Percentiles rank a stretch among this genome's conserved stretches.
phyloP scores from a whole-genome alignment of 2,888 invertebrate species.

The Cabera pusaria region DNA sequence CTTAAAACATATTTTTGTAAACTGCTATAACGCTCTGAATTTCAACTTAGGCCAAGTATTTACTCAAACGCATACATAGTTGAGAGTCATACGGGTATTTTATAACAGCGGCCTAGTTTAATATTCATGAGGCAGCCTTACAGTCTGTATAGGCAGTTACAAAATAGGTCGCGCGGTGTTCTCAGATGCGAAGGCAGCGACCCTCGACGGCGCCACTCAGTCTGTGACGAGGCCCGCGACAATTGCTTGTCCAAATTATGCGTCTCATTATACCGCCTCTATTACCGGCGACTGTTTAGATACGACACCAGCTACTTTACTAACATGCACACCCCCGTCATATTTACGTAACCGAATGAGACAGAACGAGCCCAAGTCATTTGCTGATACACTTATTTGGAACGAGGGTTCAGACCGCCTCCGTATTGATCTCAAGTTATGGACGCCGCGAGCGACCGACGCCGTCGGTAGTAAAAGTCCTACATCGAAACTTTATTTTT shows the following conservation, averaged over 20 bases:
- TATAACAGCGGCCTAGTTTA: slow-evolving; percentile 3
- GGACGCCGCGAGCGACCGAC: slow-evolving; percentile 41
- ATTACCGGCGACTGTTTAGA: slow-evolving; percentile 9
- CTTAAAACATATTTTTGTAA: too few species aligned
- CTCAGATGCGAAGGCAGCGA: slow-evolving; percentile 35
- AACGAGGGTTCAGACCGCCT: slow-evolving; percentile 53
- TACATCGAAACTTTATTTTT: slow-evolving; percentile 29
- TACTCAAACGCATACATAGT: too few species aligned
- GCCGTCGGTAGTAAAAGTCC: slow-evolving; percentile 53
- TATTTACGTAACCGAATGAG: slow-evolving; percentile 24
- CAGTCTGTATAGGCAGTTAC: neutral
- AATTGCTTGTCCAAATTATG: slow-evolving; percentile 26
- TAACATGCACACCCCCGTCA: neutral
- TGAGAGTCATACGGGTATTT: neutral
- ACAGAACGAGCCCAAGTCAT: slow-evolving; percentile 9
- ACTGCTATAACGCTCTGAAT: too few species aligned
- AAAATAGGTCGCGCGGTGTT: slow-evolving; percentile 41
- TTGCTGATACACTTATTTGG: slow-evolving; percentile 30
- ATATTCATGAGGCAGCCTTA: slow-evolving; percentile 7
- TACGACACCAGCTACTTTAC: slow-evolving; percentile 11
- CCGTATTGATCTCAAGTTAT: slow-evolving; percentile 70
- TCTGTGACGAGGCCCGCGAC: slow-evolving; percentile 43
- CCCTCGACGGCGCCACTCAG: slow-evolving; percentile 54
- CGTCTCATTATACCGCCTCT: slow-evolving; percentile 29
- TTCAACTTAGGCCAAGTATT: too few species aligned